These are phyloP conservation scores for Isotomurus palustris DNA, from an alignment of 2,888 invertebrate genomes.

Conservation along the genomic window DNA sequence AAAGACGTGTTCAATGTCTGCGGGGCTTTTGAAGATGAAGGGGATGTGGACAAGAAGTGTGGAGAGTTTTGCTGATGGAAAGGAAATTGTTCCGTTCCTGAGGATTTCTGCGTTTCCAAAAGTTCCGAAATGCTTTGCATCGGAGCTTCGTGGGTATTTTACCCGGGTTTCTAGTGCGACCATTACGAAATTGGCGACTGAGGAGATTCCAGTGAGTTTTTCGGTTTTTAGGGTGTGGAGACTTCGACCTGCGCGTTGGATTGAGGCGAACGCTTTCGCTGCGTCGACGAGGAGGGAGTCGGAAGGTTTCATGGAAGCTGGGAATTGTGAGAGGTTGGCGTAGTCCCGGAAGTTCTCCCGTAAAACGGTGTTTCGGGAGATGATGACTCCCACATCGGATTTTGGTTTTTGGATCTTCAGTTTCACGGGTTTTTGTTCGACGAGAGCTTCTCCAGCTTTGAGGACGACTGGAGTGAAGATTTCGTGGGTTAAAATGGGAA, in stretches of 20 bases:
- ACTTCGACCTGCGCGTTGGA: too few relatives aligned
- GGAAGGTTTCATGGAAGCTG: neutral
- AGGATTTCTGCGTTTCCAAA: neutral
- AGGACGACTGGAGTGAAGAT: neutral
- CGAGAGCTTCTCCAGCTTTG: neutral
- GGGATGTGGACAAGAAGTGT: neutral
- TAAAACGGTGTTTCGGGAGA: neutral
- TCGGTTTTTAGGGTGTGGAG: too few relatives aligned
- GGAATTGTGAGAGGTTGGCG: neutral
- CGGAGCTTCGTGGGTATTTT: neutral
- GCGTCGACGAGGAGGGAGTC: neutral
- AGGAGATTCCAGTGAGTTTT: neutral
- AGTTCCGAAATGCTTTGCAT: neutral
- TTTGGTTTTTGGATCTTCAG: neutral
- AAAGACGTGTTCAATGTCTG: neutral
- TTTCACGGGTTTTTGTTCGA: too few relatives aligned
- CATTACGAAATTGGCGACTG: neutral
- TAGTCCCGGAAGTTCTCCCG: constrained; percentile 7
- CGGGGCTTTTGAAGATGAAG: neutral
- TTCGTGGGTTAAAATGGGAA: neutral
- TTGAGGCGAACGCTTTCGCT: constrained; percentile 3
- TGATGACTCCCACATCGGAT: constrained; percentile 1
- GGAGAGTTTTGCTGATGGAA: constrained; percentile 1
- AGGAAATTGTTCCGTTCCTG: constrained; percentile 1
- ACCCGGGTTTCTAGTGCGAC: constrained; percentile 6